Evolutionary conservation across 1,140 invertebrate genomes (phyloP), one percentile per base, ranked within the genome.

Genomic region (Micrasema minimum): DNA sequence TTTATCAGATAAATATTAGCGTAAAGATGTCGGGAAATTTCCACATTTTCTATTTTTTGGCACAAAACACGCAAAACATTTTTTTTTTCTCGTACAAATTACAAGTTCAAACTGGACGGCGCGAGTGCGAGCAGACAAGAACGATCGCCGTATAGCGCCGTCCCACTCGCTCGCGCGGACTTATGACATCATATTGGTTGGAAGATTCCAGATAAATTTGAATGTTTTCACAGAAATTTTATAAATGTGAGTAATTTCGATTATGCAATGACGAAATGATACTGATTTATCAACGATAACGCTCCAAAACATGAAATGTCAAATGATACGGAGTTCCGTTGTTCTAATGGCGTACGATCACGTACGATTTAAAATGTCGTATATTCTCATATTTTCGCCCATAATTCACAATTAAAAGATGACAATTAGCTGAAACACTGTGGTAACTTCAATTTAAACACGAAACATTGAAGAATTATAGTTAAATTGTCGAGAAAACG

Each of bases 51-150:
- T 31, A 31, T 2, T 31, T 31, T 31, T 59, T 59, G 55, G 55
- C 55, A 59, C 26, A 11, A 41, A 18, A 59, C n/a, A 6, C n/a
- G 55, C 4, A 59, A 59, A 59, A 53, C 23, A 31, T 20, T 50
- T 6, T 14, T 16, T 59, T 53, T 53, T 53, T 22, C 1, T 12
- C 5, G n/a, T n/a, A n/a, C n/a, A n/a, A n/a, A n/a, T n/a, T n/a
- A n/a, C 50, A 38, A 18, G 35, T 59, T 38, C 35, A 31, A 14
- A 26, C 35, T 37, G 5, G n/a, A 26, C 18, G 22, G 7, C 1
- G 12, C 18, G 22, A 20, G n/a, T 23, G 50, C 20, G 26, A 26
- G 50, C 20, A 23, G 1, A 23, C 23, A 11, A 53, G 46, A 1
- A 10, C 12, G 53, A 35, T 2, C 6, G 4, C 10, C 9, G 53